Base-by-base conservation (phyloP, 2,888 invertebrate genomes). In the Melanchra persicariae region DNA sequence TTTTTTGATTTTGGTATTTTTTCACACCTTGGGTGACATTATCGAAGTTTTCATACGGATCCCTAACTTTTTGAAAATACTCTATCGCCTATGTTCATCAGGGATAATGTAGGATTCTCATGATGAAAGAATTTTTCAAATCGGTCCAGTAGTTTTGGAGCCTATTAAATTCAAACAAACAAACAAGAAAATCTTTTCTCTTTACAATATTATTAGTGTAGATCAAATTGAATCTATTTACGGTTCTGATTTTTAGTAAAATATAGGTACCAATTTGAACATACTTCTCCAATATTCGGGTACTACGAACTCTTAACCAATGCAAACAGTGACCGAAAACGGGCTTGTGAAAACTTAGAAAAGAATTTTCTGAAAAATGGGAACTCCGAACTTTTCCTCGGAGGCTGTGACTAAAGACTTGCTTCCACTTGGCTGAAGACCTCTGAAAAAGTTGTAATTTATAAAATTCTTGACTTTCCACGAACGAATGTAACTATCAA, bases 361-460 rank as follows among this genome's bases (percentile, higher is more conserved):
- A 74, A 58, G 51, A 40, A 63, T 40, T 74, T 59, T 40, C 26
- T 74, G 58, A 54, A 49, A 73, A 74, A 63, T 75, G 57, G 26
- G 47, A 49, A 37, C 34, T 47, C 0, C 22, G 2, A 62, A 74
- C 24, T 79, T 75, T 74, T 47, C 6, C 19, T 34, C 9, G 3
- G 34, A 24, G 34, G 22, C 19, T 49, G 34, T 26, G 74, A 47
- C 52, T 24, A 59, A 74, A 22, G 40, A 37, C 34, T 62, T 47
- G 22, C 24, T 62, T 63, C 40, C 34, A 54, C 22, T 60, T 47
- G 24, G 47, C 51, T 51, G 47, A 49, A 43, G 60, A 49, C 40
- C 40, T 7, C 37, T 49, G 65, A 63, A 77, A 76, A 77, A 68
- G 62, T 60, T 76, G 43, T 63, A 55, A 81, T 68, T 75, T 76